Conservation (phyloP, 2,888 invertebrate species). For the Disparrhopalites patrizii region DNA sequence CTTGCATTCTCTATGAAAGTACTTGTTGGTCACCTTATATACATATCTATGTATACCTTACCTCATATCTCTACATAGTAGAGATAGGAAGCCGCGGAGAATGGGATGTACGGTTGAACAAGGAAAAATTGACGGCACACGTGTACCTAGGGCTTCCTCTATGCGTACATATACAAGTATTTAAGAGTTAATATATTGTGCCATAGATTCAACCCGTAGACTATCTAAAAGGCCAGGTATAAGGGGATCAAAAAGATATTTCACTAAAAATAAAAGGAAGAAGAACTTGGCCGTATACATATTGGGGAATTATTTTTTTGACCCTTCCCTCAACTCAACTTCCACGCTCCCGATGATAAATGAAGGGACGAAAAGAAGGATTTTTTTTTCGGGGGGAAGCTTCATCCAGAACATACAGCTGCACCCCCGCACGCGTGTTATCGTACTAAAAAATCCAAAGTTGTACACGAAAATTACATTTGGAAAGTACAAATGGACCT, state of each 20-base stretch:
- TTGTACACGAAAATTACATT: slow-evolving; percentile 30
- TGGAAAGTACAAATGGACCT: slow-evolving; percentile 29
- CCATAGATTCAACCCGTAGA: too few relatives aligned
- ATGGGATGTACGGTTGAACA: background rate
- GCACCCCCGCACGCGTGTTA: slow-evolving; percentile 25
- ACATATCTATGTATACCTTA: background rate
- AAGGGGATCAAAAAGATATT: background rate
- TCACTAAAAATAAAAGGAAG: slow-evolving; percentile 1
- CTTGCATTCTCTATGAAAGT: too few relatives aligned
- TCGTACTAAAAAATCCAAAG: slow-evolving; percentile 12
- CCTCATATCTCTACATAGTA: background rate
- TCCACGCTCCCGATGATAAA: slow-evolving; percentile 11
- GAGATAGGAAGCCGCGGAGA: background rate
- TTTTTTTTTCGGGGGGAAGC: too few relatives aligned
- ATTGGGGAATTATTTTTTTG: too few relatives aligned
- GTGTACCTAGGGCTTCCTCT: too few relatives aligned
- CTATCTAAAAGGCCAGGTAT: background rate
- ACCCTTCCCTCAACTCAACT: background rate
- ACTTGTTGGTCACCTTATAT: background rate
- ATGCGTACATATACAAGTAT: too few relatives aligned
- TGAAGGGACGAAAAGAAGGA: slow-evolving; percentile 13
- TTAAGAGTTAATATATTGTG: too few relatives aligned
- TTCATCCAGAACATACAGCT: background rate
- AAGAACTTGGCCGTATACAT: too few relatives aligned
- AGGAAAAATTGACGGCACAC: background rate